phyloP scores from a whole-genome alignment of 2,888 invertebrate genomes.

The Scrobipalpa atriplicella region DNA sequence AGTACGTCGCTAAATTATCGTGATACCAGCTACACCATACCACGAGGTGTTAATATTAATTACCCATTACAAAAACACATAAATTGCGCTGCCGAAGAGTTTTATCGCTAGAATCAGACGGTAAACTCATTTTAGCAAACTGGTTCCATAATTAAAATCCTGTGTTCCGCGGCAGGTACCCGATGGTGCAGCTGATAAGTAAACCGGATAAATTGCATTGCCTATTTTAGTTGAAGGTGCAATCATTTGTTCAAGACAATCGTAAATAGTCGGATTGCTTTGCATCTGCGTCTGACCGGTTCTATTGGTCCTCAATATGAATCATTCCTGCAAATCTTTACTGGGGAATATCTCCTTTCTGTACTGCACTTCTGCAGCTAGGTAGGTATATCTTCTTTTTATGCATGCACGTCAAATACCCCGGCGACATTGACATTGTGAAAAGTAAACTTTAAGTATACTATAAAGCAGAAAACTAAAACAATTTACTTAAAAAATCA shows the following conservation, averaged over 20 bases:
- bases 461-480: too few relatives aligned
- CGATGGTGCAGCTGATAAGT: conserved; percentile 24
- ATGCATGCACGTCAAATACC: too few relatives aligned
- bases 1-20: background rate
- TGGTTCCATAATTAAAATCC: conserved; percentile 42
- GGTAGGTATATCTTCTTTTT: too few relatives aligned
- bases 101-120: conserved; percentile 36
- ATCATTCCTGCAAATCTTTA: conserved; percentile 51
- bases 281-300: conserved; percentile 27
- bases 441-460: too few relatives aligned
- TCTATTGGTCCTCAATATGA: conserved; percentile 25
- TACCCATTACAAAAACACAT: conserved; percentile 23
- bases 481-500: too few relatives aligned
- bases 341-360: background rate
- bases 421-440: too few relatives aligned
- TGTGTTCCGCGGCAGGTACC: conserved; percentile 32
- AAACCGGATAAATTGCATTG: conserved; percentile 35
- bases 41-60: conserved; percentile 22
- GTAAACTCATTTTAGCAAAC: conserved; percentile 37
- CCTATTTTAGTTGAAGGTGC: conserved; percentile 33
- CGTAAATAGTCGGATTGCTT: conserved; percentile 29
- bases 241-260: conserved; percentile 36
- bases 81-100: conserved; percentile 15
- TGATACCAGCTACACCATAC: background rate
- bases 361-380: background rate